Evolutionary conservation across 2,888 invertebrate species (phyloP).

Genomic region (Sminthurinus aureus): DNA sequence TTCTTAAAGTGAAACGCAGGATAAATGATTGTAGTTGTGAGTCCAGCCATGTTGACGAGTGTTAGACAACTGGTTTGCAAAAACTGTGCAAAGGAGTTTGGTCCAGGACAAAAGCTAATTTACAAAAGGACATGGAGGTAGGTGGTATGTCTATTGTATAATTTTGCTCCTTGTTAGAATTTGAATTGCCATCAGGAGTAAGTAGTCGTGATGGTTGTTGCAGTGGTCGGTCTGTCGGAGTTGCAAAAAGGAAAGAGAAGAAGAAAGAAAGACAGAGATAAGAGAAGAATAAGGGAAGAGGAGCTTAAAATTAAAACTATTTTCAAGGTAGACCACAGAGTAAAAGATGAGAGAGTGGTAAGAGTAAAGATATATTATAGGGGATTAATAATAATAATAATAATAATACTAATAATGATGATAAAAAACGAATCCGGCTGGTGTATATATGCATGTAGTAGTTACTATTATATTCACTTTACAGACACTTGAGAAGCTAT

Average conservation of each 20-base stretch:
- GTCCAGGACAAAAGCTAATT: conserved; percentile 10
- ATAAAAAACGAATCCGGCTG: conserved; percentile 16
- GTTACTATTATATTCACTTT: background rate
- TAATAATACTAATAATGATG: background rate
- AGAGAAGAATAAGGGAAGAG: background rate
- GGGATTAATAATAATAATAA: background rate
- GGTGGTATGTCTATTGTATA: background rate
- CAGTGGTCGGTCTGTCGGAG: background rate
- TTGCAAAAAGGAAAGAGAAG: background rate
- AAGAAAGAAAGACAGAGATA: background rate
- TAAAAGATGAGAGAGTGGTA: background rate
- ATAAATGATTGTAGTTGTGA: background rate
- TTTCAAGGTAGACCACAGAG: conserved; percentile 26
- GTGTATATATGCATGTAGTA: background rate
- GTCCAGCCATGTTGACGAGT: background rate
- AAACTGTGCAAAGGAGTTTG: background rate
- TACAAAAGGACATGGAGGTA: background rate
- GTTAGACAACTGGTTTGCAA: no score
- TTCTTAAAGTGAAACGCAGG: no score
- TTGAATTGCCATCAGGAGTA: background rate
- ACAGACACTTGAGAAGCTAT: conserved; percentile 7
- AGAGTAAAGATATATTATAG: background rate
- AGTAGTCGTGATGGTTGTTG: no score
- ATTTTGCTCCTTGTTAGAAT: background rate
- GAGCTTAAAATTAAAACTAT: conserved; percentile 11